Base-by-base conservation (phyloP, 2,888 invertebrate genomes). In the Plebejus melissa region DNA sequence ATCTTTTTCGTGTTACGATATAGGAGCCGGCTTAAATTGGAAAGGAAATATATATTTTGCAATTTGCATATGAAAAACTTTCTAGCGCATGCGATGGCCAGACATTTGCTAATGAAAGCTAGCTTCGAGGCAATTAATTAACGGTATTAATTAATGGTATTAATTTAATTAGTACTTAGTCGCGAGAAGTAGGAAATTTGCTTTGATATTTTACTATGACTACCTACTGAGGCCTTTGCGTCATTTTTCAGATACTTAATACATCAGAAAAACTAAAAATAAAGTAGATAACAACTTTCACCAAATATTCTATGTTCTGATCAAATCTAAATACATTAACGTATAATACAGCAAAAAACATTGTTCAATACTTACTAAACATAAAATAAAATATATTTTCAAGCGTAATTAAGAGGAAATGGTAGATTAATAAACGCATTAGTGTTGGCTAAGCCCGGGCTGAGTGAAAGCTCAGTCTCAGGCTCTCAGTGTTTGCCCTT, bases 401-500 rank as follows among this genome's bases (percentile, higher is more conserved):
- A 1, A 32, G 65, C 13, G 28, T 32, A 65, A 65, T 65, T 32
- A 65, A 13, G 32, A 11, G 65, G 11, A 32, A 65, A 32, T 65
- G 22, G 32, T 65, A 65, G 32, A 32, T 65, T 65, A 60, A 60
- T 28, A 65, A 65, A 65, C 28, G 80, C 77, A 77, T 77, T 77
- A 77, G 78, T 78, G 81, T 79, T 79, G 81, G 80, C 80, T 81
- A 81, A 83, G 85, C 85, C 84, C 84, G 84, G 85, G 87, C 88
- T 88, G 89, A 91, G 91, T 89, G 90, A 90, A 90, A 90, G 90
- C 86, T 87, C 87, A 87, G 88, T 90, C 88, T 87, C 85, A 87
- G 86, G 88, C 91, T 90, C 92, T 90, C 90, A 88, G 86, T 88
- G 86, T 87, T 85, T 89, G 88, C 91, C 91, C 91, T 88, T 93